These are phyloP conservation scores for Porites evermanni DNA, from an alignment of 92 coral and sea anemone genomes.

Conservation along the genomic window DNA sequence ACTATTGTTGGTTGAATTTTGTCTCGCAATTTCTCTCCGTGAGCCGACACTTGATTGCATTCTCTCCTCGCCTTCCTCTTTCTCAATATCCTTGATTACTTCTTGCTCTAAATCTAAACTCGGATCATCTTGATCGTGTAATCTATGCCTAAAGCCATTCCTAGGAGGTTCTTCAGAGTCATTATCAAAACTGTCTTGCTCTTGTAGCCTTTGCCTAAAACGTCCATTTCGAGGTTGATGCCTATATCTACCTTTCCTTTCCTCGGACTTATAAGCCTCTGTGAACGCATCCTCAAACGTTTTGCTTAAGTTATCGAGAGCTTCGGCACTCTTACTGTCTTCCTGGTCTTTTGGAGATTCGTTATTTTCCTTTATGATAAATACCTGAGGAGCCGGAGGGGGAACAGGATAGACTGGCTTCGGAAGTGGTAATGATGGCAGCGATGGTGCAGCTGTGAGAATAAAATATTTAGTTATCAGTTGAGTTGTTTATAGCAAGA, in stretches of 20 bases:
- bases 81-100: background rate
- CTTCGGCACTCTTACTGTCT: conserved; percentile 55
- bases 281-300: conserved; percentile 71
- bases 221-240: conserved; percentile 5
- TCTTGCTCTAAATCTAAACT: background rate
- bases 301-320: conserved; percentile 54
- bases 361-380: conserved; percentile 61
- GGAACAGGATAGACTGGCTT: conserved; percentile 20
- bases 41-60: conserved; percentile 40
- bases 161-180: background rate
- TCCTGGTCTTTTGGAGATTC: conserved; percentile 40
- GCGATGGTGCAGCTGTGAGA: background rate
- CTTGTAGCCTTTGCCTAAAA: background rate
- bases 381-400: conserved; percentile 57
- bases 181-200: conserved; percentile 1
- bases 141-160: background rate
- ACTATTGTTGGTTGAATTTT: background rate
- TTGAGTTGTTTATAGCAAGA: background rate
- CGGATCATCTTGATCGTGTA: background rate
- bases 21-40: background rate
- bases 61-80: conserved; percentile 32
- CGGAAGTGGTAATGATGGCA: conserved; percentile 13
- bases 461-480: background rate
- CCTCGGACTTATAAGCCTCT: conserved; percentile 63
- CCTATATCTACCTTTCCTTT: background rate